Evolutionary conservation across 1,140 invertebrate species (phyloP), one percentile per base, ranked within the genome.

Genomic region (Halotydeus destructor): DNA sequence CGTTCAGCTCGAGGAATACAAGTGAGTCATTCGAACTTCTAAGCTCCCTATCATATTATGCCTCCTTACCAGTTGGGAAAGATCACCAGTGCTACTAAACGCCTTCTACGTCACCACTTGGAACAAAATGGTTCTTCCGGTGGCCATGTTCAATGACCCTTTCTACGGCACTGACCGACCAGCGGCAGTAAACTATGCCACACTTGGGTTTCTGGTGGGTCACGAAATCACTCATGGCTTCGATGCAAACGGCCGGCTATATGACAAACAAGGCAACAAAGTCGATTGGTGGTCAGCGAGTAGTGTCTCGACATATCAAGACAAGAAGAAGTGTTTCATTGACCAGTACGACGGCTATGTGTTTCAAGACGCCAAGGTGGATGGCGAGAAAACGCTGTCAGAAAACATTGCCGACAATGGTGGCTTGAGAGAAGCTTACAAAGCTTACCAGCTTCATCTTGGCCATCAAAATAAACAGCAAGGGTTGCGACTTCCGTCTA

Each of bases 311-410:
- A 68, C 70, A 16, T 86, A 81, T 53, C 59, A 71, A 31, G 66
- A 78, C 21, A 71, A 71, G 48, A 74, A 76, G 0, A 60, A 77
- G 43, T 94, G 86, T 57, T 89, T 91, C 50, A 64, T 91, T 23
- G 65, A 83, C 21, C 83, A 93, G 52, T 94, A 93, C 51, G 72
- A 70, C 35, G 67, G 68, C 25, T 89, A 76, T 55, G 76, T 74
- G 42, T 9, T 36, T 6, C 34, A n/a, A n/a, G n/a, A 70, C n/a
- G n/a, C n/a, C n/a, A 75, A 75, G 59, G 76, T 79, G 42, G 38
- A 44, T 40, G 49, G 49, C 14, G 16, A 35, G 14, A 18, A 24
- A n/a, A 50, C 48, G 3, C 38, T 42, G 26, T 55, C 62, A 25
- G 66, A 69, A 50, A 68, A 68, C 49, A 67, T 68, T 44, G 66